Evolutionary conservation across 2,113 vertebrate species (phyloP).

Genomic region (Nibea albiflora): DNA sequence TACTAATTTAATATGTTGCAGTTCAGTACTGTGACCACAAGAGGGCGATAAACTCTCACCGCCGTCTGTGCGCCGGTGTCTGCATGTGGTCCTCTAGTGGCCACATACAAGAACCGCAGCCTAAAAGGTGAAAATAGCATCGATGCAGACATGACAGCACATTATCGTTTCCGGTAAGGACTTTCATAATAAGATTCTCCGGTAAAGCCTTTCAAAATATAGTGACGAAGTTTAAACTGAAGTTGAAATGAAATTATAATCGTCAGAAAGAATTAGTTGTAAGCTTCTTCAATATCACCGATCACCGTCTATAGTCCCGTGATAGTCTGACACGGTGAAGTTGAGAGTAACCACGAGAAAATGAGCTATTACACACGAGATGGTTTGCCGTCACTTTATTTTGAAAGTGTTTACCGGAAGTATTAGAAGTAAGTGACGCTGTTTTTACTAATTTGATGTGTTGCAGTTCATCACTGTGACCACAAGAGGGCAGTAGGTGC

Average conservation of each 20-base stretch:
- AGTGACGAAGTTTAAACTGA: background rate
- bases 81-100: slow-evolving; percentile 2
- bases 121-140: rapidly evolving
- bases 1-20: background rate
- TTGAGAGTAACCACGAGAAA: too few relatives aligned
- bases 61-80: too few relatives aligned
- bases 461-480: background rate
- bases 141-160: too few relatives aligned
- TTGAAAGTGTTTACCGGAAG: background rate
- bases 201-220: background rate
- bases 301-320: too few relatives aligned
- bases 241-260: background rate
- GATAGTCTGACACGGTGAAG: too few relatives aligned
- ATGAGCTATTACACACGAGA: too few relatives aligned
- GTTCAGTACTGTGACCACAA: background rate
- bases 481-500: background rate
- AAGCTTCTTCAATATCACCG: too few relatives aligned
- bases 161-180: background rate
- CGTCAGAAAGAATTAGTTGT: too few relatives aligned
- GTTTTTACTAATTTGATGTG: background rate
- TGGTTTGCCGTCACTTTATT: background rate
- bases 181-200: background rate
- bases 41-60: background rate
- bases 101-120: background rate
- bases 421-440: background rate